phyloP scores from a whole-genome alignment of 2,888 invertebrate species.

The Epistrophe eligans region DNA sequence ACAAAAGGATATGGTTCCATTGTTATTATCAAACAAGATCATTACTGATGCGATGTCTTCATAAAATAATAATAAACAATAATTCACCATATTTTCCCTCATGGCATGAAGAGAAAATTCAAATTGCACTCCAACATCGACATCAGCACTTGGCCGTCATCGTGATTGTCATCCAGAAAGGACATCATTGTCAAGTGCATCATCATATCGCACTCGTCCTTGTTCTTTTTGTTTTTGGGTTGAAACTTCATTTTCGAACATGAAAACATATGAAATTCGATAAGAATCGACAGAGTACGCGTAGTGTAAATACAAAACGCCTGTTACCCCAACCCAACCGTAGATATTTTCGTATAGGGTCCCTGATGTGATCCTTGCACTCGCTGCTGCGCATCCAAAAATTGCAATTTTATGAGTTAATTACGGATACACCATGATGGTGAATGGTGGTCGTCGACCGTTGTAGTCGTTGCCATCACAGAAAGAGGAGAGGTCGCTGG shows the following conservation, averaged over 20 bases:
- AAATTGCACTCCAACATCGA: conserved; percentile 58
- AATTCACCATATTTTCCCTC: conserved; percentile 54
- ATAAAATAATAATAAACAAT: conserved; percentile 58
- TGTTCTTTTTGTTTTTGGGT: neutral
- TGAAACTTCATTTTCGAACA: conserved; percentile 63
- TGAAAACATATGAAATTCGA: conserved; percentile 73
- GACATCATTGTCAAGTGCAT: conserved; percentile 60
- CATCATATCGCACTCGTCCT: conserved; percentile 39
- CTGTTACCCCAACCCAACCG: conserved; percentile 5
- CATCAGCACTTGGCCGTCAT: neutral
- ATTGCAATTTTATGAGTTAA: conserved; percentile 76
- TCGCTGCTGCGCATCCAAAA: conserved; percentile 41
- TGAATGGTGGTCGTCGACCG: conserved; percentile 45
- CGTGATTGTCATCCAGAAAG: conserved; percentile 20
- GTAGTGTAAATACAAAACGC: conserved; percentile 51
- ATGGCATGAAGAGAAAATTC: conserved; percentile 49
- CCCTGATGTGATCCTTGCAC: neutral
- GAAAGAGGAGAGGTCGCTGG: neutral
- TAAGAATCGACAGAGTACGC: conserved; percentile 69
- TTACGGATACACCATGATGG: conserved; percentile 61
- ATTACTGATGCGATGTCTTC: conserved; percentile 21
- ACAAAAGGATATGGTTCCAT: neutral
- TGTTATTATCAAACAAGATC: conserved; percentile 13
- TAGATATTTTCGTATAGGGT: neutral
- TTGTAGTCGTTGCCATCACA: conserved; percentile 41